Percentiles rank a stretch among this genome's conserved stretches.
These are phyloP conservation scores for Grammomys dolichurus DNA, from an alignment of 2,113 vertebrate genomes.

Conservation along the genomic window DNA sequence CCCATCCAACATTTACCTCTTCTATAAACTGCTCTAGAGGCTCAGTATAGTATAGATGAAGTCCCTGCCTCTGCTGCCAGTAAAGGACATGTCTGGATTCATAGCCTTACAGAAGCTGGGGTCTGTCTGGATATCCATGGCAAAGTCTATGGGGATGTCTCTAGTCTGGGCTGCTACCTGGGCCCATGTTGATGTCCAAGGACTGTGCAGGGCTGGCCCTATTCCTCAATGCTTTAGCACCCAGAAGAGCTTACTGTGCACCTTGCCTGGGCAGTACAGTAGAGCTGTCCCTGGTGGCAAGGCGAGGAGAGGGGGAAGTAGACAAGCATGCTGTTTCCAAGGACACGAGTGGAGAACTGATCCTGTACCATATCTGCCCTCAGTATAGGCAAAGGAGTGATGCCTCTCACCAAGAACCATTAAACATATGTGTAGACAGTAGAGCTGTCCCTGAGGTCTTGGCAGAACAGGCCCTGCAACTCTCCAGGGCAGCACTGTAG, in stretches of 20 bases:
- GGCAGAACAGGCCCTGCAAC: no score
- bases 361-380: neutral
- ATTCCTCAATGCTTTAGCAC: neutral
- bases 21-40: no score
- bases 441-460: neutral
- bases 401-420: rapidly evolving
- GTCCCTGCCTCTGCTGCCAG: neutral
- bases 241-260: neutral
- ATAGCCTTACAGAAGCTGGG: neutral
- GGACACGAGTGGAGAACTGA: neutral
- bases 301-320: neutral
- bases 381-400: neutral
- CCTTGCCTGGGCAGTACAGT: neutral
- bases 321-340: neutral
- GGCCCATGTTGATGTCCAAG: neutral
- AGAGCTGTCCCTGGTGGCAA: neutral
- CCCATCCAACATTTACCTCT: no score
- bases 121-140: neutral
- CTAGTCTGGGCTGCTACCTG: neutral
- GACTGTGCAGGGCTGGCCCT: neutral
- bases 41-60: neutral
- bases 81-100: neutral
- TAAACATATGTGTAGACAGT: neutral
- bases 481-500: neutral
- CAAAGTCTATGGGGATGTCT: neutral